These are phyloP conservation scores for Poeciliopsis paucimaculata DNA, from an alignment of 2,797 vertebrate genomes.

Conservation along the genomic window DNA sequence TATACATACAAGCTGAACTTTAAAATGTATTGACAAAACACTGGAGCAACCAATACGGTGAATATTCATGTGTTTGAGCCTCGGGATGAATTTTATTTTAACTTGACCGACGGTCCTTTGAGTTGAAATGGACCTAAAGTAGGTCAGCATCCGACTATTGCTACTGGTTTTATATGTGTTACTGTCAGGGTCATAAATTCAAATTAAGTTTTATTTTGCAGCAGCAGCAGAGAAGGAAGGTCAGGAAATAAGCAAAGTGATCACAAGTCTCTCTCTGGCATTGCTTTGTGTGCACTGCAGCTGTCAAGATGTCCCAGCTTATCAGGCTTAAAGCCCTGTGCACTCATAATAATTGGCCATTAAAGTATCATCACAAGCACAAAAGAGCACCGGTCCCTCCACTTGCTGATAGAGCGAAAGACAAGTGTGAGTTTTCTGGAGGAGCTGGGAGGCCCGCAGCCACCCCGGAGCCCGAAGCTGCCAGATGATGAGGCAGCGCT, in stretches of 20 bases:
- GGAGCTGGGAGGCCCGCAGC: conserved; percentile 25
- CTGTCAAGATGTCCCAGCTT: conserved; percentile 33
- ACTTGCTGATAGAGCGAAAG: conserved; percentile 27
- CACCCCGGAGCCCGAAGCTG: conserved; percentile 47
- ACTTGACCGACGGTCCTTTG: background rate
- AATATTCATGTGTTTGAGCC: background rate
- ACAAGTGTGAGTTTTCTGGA: conserved; percentile 20
- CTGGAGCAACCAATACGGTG: background rate
- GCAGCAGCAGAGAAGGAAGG: background rate
- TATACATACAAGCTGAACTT: too few species aligned
- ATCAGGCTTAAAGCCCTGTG: conserved; percentile 26
- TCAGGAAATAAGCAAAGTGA: background rate
- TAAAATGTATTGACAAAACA: background rate
- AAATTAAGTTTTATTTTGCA: background rate
- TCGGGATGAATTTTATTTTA: background rate
- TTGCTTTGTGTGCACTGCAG: conserved; percentile 25
- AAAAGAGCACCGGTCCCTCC: conserved; percentile 15
- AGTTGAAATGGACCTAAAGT: background rate
- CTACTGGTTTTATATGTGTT: background rate
- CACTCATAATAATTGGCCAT: conserved; percentile 51
- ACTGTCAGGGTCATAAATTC: background rate
- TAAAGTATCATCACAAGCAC: conserved; percentile 50
- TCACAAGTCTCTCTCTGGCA: conserved; percentile 11
- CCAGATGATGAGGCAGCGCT: conserved; percentile 45
- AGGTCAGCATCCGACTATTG: background rate